Percentiles rank a stretch among this genome's conserved stretches.
Evolutionary conservation across 2,797 vertebrate genomes (phyloP).

Genomic region (Anableps anableps): DNA sequence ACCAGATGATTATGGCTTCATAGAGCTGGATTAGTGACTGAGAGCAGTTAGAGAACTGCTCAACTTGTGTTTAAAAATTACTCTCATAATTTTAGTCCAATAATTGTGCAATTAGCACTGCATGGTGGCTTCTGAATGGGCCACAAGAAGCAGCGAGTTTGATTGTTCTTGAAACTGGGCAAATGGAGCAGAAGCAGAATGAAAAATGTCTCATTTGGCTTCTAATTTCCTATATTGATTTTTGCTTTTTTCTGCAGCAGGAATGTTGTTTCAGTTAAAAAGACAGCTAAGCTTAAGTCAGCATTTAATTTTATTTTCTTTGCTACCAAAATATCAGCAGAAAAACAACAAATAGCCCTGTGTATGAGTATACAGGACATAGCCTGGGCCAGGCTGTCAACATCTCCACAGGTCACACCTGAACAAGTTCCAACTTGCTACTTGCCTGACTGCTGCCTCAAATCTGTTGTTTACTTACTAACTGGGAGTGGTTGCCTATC

Average conservation of each 20-base stretch:
- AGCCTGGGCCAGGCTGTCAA: slow-evolving; percentile 9
- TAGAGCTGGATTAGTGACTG: slow-evolving; percentile 31
- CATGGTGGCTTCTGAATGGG: slow-evolving; percentile 52
- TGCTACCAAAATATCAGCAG: slow-evolving; percentile 27
- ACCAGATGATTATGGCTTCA: slow-evolving; percentile 32
- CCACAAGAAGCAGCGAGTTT: slow-evolving; percentile 54
- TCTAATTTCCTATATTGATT: slow-evolving; percentile 65
- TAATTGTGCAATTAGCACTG: slow-evolving; percentile 69
- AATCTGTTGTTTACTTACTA: slow-evolving; percentile 56
- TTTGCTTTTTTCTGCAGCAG: slow-evolving; percentile 33
- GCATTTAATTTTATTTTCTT: slow-evolving; percentile 37
- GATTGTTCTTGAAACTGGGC: slow-evolving; percentile 63
- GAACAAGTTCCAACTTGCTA: slow-evolving; percentile 71
- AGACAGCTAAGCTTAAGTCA: slow-evolving; percentile 37
- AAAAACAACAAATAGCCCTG: slow-evolving; percentile 5
- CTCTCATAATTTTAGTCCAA: slow-evolving; percentile 28
- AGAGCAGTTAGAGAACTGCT: slow-evolving; percentile 37
- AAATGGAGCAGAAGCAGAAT: slow-evolving; percentile 61
- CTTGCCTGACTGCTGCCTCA: slow-evolving; percentile 48
- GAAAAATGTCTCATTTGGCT: slow-evolving; percentile 63
- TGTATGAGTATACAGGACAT: slow-evolving; percentile 8
- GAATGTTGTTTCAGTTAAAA: slow-evolving; percentile 51
- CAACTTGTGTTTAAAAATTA: slow-evolving; percentile 34
- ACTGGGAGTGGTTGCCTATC: slow-evolving; percentile 65
- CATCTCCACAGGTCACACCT: slow-evolving; percentile 45